Conservation (phyloP, 2,113 vertebrate species). For the Chionis minor region DNA sequence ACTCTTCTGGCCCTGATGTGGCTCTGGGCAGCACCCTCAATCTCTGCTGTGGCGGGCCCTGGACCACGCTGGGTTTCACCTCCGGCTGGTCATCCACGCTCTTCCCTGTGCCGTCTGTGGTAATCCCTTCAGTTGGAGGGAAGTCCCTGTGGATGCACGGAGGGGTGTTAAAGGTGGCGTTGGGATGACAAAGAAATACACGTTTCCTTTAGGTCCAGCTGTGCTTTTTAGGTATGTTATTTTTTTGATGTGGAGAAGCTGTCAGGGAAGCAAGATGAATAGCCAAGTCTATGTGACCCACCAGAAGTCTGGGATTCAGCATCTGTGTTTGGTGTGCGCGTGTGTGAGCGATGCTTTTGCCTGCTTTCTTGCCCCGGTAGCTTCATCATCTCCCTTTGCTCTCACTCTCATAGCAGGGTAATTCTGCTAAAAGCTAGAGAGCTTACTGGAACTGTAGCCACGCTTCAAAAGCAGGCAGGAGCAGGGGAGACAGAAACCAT, state of each 20-base stretch:
- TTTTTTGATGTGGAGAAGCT: background rate
- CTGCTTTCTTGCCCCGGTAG: background rate
- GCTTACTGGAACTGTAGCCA: slow-evolving; percentile 10
- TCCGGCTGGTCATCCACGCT: fast-evolving
- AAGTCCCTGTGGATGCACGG: background rate
- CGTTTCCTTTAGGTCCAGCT: background rate
- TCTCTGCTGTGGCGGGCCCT: background rate
- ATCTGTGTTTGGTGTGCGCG: background rate
- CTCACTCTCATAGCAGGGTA: fast-evolving
- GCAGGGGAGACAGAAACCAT: background rate
- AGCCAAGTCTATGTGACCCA: background rate
- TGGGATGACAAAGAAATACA: background rate
- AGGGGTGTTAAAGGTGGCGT: background rate
- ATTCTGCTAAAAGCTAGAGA: slow-evolving; percentile 32
- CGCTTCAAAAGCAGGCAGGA: background rate
- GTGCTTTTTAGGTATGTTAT: background rate
- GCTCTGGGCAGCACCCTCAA: background rate
- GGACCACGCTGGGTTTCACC: background rate
- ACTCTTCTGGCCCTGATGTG: background rate
- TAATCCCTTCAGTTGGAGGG: background rate
- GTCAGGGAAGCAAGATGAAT: background rate
- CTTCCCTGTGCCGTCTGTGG: background rate
- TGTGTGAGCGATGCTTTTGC: background rate
- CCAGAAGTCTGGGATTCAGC: background rate
- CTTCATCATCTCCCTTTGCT: background rate